phyloP scores from a whole-genome alignment of 1,140 invertebrate genomes.

The Euglossa dilemma region DNA sequence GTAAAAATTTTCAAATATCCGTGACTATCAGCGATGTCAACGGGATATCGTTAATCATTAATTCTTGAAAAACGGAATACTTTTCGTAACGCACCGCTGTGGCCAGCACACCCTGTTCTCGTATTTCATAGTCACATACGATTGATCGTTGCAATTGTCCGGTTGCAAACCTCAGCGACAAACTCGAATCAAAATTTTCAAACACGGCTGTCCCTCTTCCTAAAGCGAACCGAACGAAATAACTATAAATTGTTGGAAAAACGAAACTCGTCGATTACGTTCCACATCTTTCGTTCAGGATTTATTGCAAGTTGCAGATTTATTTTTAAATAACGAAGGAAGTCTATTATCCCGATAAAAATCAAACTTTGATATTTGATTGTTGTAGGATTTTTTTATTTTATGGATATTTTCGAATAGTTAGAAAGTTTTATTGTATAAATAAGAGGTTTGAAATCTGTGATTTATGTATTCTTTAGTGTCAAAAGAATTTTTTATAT shows the following conservation, averaged over 20 bases:
- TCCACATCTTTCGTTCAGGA: background rate
- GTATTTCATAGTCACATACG: constrained; percentile 24
- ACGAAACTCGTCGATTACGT: background rate
- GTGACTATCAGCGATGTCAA: background rate
- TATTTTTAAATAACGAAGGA: background rate
- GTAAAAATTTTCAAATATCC: background rate
- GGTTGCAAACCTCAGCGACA: constrained; percentile 16
- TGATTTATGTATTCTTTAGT: no score
- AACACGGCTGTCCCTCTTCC: background rate
- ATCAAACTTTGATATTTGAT: no score
- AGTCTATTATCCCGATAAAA: no score
- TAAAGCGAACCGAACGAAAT: background rate
- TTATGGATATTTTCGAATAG: no score
- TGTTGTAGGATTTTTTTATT: no score
- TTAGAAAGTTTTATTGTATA: no score
- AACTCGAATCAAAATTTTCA: constrained; percentile 5
- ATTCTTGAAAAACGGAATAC: background rate
- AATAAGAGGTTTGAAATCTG: no score
- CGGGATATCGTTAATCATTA: background rate
- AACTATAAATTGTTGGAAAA: constrained; percentile 1
- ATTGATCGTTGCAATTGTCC: constrained; percentile 21
- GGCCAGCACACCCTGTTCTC: background rate
- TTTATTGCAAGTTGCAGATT: background rate
- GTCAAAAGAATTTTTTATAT: no score
- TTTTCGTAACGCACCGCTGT: background rate